Base-by-base conservation (phyloP, 2,888 invertebrate genomes). In the Himalopsyche anomala region DNA sequence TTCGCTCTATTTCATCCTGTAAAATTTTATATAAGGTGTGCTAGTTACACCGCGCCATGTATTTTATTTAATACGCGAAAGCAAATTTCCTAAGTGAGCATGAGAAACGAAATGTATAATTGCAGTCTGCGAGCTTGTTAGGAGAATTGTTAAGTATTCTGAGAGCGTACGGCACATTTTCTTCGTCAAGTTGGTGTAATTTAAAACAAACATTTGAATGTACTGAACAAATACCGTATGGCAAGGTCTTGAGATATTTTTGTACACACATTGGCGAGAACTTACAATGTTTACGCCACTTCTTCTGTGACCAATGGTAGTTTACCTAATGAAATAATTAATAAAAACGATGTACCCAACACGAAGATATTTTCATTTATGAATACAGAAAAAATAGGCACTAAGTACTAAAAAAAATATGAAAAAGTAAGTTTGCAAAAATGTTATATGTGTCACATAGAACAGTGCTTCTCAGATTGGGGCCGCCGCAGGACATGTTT, bases 111-210 rank as follows among this genome's bases (percentile, higher is more conserved):
- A 38, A 74, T 74, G 12, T 36, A 74, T 74, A 74, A 51, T 51
- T 80, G 80, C 80, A 80, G 45, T 80, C 80, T 80, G 80, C 42
- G 36, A 45, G 80, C 80, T 80, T 80, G 80, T 80, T 80, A 42
- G 15, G 15, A 51, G 80, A 11, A 28, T 9, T 42, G 80, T 40
- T 40, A 80, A 80, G 80, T n/a, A 80, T 74, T 36, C 74, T 4
- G 42, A 42, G 51, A 51, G 42, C 28, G 80, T 17, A 80, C 80
- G n/a, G 45, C 42, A 80, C 51, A 80, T 9, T 80, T 80, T 42
- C 19, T 51, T 80, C 80, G 80, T 74, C 36, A 36, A 38, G 74
- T 74, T 74, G 74, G 38, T 74, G 12, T 62, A 74, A 74, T 74
- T 74, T 74, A 74, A 74, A 51, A 51, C 80, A 80, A 42, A 80